phyloP scores from a whole-genome alignment of 2,113 vertebrate genomes.

The Spheniscus mendiculus region DNA sequence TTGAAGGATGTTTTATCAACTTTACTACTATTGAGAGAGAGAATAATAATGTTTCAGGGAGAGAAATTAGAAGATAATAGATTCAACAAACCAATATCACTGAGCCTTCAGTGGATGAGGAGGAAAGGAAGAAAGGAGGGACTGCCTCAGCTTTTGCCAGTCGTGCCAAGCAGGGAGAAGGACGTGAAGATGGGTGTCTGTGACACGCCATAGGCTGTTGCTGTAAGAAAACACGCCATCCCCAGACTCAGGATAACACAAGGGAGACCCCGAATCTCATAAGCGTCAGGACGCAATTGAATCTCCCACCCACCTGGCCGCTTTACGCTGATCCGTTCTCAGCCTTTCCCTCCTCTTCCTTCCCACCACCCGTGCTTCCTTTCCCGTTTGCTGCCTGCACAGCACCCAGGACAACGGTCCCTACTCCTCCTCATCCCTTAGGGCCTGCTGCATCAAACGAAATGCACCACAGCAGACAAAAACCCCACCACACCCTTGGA shows the following conservation, averaged over 20 bases:
- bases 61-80: not conserved
- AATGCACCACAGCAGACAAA: not conserved
- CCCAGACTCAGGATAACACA: not conserved
- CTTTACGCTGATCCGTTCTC: not conserved
- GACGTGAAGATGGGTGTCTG: fast-evolving
- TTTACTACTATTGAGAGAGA: not conserved
- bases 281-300: fast-evolving
- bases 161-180: not conserved
- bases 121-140: not conserved
- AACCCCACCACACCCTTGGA: fast-evolving
- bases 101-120: not conserved
- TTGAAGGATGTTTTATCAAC: not conserved
- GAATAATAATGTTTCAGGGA: not conserved
- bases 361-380: fast-evolving
- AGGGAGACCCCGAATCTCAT: not conserved
- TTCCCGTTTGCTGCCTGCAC: not conserved
- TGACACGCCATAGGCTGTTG: fast-evolving
- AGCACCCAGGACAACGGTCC: fast-evolving
- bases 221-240: not conserved
- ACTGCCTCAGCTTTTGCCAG: not conserved
- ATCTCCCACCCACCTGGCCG: not conserved
- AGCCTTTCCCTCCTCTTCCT: not conserved
- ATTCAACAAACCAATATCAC: not conserved
- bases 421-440: not conserved
- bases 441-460: not conserved